Percentiles rank a stretch among this genome's conserved stretches.
Conservation (phyloP, 2,113 vertebrate genomes). For the Todiramphus chloris region DNA sequence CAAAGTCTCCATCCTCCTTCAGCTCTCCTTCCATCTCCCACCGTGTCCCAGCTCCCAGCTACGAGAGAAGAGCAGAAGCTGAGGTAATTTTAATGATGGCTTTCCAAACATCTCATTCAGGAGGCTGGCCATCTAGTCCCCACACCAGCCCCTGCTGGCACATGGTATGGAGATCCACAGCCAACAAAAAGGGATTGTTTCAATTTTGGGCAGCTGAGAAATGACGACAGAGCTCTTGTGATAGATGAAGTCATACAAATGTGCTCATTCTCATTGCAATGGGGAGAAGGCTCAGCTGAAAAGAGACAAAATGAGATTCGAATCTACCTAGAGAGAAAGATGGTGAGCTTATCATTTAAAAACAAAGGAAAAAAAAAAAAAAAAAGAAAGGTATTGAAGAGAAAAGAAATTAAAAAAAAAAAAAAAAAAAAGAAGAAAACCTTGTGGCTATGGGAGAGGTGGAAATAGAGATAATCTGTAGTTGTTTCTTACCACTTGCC, state of each 20-base stretch:
- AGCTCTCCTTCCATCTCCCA: background rate
- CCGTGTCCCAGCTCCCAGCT: background rate
- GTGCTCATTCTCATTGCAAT: accelerated
- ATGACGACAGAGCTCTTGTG: accelerated
- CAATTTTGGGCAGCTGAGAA: background rate
- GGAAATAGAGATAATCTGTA: background rate
- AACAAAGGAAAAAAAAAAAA: too few relatives aligned
- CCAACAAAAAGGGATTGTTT: background rate
- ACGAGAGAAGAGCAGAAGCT: background rate
- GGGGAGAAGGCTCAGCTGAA: background rate
- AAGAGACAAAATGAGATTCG: background rate
- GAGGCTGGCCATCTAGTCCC: accelerated
- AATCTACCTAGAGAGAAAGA: background rate
- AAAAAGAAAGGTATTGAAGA: background rate
- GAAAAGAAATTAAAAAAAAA: background rate
- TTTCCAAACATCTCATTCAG: accelerated
- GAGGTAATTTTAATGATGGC: background rate
- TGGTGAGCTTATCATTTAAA: background rate
- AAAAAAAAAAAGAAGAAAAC: background rate
- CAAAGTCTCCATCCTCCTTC: background rate
- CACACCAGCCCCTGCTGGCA: background rate
- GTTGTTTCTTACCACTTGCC: background rate
- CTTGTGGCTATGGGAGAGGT: background rate
- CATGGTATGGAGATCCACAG: accelerated
- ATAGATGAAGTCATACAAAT: accelerated